Evolutionary conservation across 1,140 invertebrate species (phyloP).

Genomic region (Drosophila rufa): DNA sequence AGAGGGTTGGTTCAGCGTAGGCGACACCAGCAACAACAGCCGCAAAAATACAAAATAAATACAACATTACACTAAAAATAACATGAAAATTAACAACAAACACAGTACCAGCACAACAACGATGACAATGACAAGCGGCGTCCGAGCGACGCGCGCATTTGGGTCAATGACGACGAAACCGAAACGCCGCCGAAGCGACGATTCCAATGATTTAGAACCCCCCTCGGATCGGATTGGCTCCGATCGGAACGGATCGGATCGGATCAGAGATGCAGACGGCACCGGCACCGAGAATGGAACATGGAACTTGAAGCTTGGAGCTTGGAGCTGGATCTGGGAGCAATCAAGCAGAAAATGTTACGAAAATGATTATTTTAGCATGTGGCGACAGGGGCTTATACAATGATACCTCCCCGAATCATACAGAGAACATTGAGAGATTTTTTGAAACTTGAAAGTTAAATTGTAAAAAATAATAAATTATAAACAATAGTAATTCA

Average conservation of each 20-base stretch:
- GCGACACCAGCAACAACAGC: conserved; percentile 30
- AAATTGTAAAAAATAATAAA: no score
- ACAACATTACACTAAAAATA: conserved; percentile 12
- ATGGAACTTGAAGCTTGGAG: conserved; percentile 12
- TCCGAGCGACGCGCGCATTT: conserved; percentile 75
- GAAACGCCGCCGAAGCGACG: conserved; percentile 54
- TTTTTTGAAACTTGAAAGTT: not conserved
- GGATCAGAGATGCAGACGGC: conserved; percentile 37
- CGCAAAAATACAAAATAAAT: conserved; percentile 16
- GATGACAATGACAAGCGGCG: conserved; percentile 79
- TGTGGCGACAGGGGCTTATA: conserved; percentile 70
- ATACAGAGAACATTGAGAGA: not conserved
- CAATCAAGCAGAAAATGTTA: conserved; percentile 81
- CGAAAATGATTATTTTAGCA: conserved; percentile 78
- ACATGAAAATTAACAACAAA: conserved; percentile 12
- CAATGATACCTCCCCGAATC: conserved; percentile 38
- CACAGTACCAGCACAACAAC: conserved; percentile 1
- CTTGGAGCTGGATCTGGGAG: conserved; percentile 46
- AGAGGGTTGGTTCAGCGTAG: conserved; percentile 30
- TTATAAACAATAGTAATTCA: no score
- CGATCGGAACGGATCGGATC: conserved; percentile 21
- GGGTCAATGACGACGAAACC: conserved; percentile 79
- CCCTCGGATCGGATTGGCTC: conserved; percentile 14
- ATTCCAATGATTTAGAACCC: conserved; percentile 75
- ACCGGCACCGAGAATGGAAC: conserved; percentile 42